Evolutionary conservation across 1,140 invertebrate species (phyloP).

Genomic region (Thalassaphorura encarpata): DNA sequence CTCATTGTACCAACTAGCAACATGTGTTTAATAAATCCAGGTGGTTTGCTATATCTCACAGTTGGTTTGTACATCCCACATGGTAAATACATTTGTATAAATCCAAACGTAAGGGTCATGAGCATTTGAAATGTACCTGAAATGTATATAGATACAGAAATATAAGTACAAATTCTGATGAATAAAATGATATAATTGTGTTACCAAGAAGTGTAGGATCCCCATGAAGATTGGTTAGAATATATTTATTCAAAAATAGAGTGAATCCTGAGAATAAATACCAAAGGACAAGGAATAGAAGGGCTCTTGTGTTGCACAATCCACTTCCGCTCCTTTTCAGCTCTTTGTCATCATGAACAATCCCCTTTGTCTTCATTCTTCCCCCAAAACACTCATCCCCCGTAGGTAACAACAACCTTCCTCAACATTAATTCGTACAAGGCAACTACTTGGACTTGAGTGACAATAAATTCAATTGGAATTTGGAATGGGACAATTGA

Average conservation of each 20-base stretch:
- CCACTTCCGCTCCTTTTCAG: conserved; percentile 36
- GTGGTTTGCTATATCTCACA: conserved; percentile 51
- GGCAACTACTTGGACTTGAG: too few relatives aligned
- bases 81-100: conserved; percentile 64
- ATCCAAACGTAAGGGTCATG: conserved; percentile 63
- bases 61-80: conserved; percentile 59
- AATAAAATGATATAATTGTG: too few relatives aligned
- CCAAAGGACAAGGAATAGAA: conserved; percentile 61
- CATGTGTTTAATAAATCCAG: conserved; percentile 66
- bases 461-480: too few relatives aligned
- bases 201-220: conserved; percentile 68
- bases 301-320: conserved; percentile 51
- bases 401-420: too few relatives aligned
- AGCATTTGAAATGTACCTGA: conserved; percentile 62
- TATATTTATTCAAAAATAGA: conserved; percentile 74
- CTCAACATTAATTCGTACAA: too few relatives aligned
- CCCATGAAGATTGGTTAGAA: conserved; percentile 62
- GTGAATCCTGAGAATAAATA: conserved; percentile 69
- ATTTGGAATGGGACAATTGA: too few relatives aligned
- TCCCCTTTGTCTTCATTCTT: conserved; percentile 1
- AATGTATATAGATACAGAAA: too few relatives aligned
- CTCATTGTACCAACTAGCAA: conserved; percentile 62
- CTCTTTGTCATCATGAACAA: too few relatives aligned
- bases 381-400: too few relatives aligned
- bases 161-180: too few relatives aligned